Evolutionary conservation across 2,797 vertebrate genomes (phyloP), one percentile per base, ranked within the genome.

Genomic region (Vultur gryphus): DNA sequence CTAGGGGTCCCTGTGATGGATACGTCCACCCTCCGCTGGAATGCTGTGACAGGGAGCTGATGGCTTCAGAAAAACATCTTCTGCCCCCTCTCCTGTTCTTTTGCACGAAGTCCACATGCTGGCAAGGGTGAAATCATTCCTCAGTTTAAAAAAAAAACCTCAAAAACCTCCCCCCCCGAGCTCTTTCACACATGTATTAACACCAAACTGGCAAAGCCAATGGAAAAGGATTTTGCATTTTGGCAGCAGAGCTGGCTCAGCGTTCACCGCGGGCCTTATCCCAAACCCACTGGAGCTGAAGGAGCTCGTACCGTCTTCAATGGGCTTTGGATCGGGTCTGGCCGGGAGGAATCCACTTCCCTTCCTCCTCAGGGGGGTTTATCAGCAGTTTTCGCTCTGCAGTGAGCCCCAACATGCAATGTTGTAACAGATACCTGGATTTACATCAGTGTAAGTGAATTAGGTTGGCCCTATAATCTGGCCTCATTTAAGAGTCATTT

Each of bases 151-250:
- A 82, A 90, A 62, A 33, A n/a, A 33, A 12, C 67, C 69, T 89
- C 48, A 52, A 77, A 91, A 88, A 5, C 71, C 33, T 69, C 17
- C n/a, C 9, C 11, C 54, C 65, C 31, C 90, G 64, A 82, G 54
- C 79, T 95, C 89, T 94, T 97, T 97, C 95, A 95, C 96, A 97
- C 94, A 89, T 92, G 75, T 91, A 86, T 94, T 95, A 94, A 87
- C 95, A 94, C 95, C 95, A 97, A 95, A 97, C 95, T 96, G 97
- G 96, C 95, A 96, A 89, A 89, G 89, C 76, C 72, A 87, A 69
- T 92, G 95, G 97, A 95, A 97, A 97, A 96, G 92, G 92, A 92
- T 95, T 97, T 97, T 97, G 96, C 2, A 87, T 96, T 97, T 89
- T 97, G 96, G 96, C 95, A 97, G 92, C 71, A 65, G 90, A 89